Evolutionary conservation across 2,113 vertebrate genomes (phyloP).

Genomic region (Equus quagga): DNA sequence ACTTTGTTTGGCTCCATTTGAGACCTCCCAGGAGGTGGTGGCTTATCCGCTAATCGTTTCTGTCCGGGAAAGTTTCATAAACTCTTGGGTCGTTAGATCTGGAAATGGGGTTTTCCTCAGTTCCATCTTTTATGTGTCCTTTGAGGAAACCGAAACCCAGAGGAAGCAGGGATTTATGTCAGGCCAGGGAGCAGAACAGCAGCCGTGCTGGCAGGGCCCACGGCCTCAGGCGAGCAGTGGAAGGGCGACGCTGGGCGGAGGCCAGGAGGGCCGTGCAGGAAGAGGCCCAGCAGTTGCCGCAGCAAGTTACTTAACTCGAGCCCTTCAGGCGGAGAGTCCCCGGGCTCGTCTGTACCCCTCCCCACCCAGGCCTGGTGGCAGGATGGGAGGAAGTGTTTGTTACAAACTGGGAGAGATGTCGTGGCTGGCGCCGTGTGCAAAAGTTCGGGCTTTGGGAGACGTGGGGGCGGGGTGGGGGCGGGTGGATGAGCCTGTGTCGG

Average conservation of each 20-base stretch:
- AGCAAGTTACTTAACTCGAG: fast-evolving
- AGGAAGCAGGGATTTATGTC: not conserved
- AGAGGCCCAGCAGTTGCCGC: not conserved
- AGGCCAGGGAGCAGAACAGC: not conserved
- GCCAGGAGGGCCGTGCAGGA: not conserved
- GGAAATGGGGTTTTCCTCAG: not conserved
- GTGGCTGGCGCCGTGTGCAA: not conserved
- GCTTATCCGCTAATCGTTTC: not conserved
- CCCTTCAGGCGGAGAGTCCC: not conserved
- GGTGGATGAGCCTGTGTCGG: not conserved
- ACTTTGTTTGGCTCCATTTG: not conserved
- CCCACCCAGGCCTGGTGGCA: not conserved
- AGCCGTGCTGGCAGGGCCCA: not conserved
- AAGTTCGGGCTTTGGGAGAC: not conserved
- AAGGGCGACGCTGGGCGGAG: not conserved
- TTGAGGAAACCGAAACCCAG: not conserved
- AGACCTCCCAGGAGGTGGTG: not conserved
- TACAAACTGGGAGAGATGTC: not conserved
- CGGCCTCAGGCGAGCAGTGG: no score
- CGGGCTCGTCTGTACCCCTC: fast-evolving
- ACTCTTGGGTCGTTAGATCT: not conserved
- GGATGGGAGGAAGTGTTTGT: not conserved
- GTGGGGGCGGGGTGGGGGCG: no score
- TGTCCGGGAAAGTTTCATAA: not conserved
- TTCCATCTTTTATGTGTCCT: not conserved